Conservation (phyloP, 92 coral and sea anemone genomes). For the Epizoanthus scotinus region DNA sequence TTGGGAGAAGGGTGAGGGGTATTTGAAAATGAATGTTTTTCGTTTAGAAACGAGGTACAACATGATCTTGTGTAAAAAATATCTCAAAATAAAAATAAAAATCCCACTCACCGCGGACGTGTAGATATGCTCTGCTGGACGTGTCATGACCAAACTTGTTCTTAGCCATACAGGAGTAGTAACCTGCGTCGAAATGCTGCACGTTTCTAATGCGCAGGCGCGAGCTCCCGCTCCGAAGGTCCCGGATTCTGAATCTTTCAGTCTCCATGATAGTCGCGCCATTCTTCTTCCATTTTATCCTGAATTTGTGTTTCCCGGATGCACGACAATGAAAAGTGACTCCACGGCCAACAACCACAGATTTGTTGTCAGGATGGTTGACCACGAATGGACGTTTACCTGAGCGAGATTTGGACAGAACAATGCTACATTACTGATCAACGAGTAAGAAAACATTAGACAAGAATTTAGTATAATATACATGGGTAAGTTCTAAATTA, state of each 20-base stretch:
- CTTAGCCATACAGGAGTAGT: slow-evolving; percentile 81
- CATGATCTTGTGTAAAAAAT: too few relatives aligned
- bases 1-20: too few relatives aligned
- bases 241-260: slow-evolving; percentile 47
- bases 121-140: slow-evolving; percentile 67
- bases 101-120: slow-evolving; percentile 56
- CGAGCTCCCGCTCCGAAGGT: slow-evolving; percentile 47
- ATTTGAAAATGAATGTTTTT: too few relatives aligned
- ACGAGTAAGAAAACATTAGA: too few relatives aligned
- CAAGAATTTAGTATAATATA: too few relatives aligned
- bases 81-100: too few relatives aligned
- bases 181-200: slow-evolving; percentile 61
- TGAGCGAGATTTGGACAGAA: background rate
- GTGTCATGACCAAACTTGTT: slow-evolving; percentile 50
- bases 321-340: slow-evolving; percentile 70
- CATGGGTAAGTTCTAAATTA: too few relatives aligned
- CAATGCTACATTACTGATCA: too few relatives aligned
- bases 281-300: slow-evolving; percentile 87
- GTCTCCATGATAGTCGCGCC: slow-evolving; percentile 55
- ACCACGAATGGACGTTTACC: slow-evolving; percentile 54
- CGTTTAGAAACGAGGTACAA: too few relatives aligned
- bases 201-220: slow-evolving; percentile 73
- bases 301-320: slow-evolving; percentile 74
- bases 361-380: slow-evolving; percentile 55
- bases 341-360: slow-evolving; percentile 62